These are phyloP conservation scores for Neotragus pygmaeus DNA, from an alignment of 2,113 vertebrate species.

Conservation along the genomic window DNA sequence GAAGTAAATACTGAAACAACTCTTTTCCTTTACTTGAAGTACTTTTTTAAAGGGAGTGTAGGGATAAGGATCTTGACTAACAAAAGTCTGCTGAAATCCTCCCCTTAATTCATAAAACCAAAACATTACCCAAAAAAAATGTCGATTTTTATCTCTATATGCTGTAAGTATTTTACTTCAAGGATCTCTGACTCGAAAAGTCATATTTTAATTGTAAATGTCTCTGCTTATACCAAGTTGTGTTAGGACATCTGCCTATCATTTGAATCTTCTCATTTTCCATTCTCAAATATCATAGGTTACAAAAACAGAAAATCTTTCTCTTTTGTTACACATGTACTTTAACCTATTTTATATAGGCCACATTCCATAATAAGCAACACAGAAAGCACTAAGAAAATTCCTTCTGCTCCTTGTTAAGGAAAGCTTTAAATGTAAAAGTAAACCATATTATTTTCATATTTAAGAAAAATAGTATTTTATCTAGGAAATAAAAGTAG, in stretches of 20 bases:
- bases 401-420: background rate
- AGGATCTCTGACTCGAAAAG: background rate
- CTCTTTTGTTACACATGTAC: background rate
- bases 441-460: background rate
- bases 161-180: background rate
- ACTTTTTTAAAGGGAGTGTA: background rate
- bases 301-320: background rate
- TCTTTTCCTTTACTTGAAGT: background rate
- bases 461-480: background rate
- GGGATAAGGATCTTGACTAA: background rate
- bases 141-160: background rate
- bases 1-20: slow-evolving; percentile 4
- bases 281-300: background rate
- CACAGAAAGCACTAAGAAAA: background rate
- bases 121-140: background rate
- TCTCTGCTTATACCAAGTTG: background rate
- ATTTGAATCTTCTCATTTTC: background rate
- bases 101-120: background rate
- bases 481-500: background rate
- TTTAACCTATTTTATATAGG: background rate
- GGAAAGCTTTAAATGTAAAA: background rate
- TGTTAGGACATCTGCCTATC: background rate
- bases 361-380: background rate
- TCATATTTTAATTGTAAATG: background rate
- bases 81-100: background rate